Conservation (phyloP, 2,797 vertebrate species). For the Onychomys torridus region DNA sequence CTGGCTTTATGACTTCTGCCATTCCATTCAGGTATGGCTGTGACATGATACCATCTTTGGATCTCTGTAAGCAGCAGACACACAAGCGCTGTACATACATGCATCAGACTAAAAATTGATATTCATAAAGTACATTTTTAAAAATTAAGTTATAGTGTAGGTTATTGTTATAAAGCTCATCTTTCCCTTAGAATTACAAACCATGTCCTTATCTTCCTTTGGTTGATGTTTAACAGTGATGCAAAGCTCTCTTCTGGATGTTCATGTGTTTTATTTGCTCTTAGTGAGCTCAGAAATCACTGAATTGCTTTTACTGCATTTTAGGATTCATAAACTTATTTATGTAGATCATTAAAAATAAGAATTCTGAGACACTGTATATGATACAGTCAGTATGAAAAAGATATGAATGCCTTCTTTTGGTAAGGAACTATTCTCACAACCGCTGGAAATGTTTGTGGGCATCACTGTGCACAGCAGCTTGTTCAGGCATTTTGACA, state of each 20-base stretch:
- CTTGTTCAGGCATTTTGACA: background rate
- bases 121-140: background rate
- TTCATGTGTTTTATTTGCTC: background rate
- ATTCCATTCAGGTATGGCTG: no score
- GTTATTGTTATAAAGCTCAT: background rate
- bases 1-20: no score
- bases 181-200: background rate
- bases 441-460: background rate
- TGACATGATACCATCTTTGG: background rate
- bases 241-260: background rate
- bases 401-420: background rate
- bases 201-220: background rate
- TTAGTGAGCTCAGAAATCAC: background rate
- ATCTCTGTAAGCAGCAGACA: background rate
- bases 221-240: background rate
- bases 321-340: background rate
- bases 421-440: background rate
- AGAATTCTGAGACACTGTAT: rapidly evolving
- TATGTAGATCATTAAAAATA: background rate
- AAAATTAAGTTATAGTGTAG: background rate
- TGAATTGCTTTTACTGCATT: background rate
- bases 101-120: background rate
- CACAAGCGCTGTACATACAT: background rate
- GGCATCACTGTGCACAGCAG: background rate
- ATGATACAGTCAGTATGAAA: background rate